Percentiles rank a stretch among this genome's conserved stretches.
phyloP scores from a whole-genome alignment of 2,888 invertebrate genomes.

The Drepana falcataria region DNA sequence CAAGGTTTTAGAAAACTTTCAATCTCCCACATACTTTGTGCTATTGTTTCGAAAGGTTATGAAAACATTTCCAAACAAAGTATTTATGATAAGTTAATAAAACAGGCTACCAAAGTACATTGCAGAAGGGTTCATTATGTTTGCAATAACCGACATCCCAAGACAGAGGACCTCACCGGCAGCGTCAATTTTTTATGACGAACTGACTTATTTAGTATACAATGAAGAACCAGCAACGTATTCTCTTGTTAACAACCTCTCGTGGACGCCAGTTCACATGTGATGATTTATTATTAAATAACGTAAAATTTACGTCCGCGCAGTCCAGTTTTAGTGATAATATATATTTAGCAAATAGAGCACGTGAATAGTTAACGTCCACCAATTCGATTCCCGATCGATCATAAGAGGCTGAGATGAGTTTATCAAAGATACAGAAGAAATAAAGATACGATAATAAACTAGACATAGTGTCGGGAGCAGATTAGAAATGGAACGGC shows the following conservation, averaged over 20 bases:
- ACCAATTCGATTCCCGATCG: not conserved
- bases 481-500: slow-evolving; percentile 46
- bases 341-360: too few species aligned
- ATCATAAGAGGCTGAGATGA: not conserved
- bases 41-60: too few species aligned
- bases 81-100: too few species aligned
- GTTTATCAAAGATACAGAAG: slow-evolving; percentile 17
- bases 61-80: too few species aligned
- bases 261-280: too few species aligned
- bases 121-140: not conserved
- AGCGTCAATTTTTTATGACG: not conserved
- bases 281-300: too few species aligned
- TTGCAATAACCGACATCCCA: not conserved
- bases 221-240: not conserved
- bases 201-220: not conserved
- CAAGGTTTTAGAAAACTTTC: too few species aligned
- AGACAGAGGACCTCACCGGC: not conserved
- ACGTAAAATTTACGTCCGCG: too few species aligned
- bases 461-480: slow-evolving; percentile 39
- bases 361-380: too few species aligned
- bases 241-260: not conserved
- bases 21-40: too few species aligned
- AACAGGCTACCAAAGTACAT: not conserved
- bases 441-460: slow-evolving; percentile 32
- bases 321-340: too few species aligned